A percentile compares a stretch with the other conserved stretches of the same genome.
These are phyloP conservation scores for Oasisia sp. DNA, from an alignment of 2,888 invertebrate species.

Conservation along the genomic window DNA sequence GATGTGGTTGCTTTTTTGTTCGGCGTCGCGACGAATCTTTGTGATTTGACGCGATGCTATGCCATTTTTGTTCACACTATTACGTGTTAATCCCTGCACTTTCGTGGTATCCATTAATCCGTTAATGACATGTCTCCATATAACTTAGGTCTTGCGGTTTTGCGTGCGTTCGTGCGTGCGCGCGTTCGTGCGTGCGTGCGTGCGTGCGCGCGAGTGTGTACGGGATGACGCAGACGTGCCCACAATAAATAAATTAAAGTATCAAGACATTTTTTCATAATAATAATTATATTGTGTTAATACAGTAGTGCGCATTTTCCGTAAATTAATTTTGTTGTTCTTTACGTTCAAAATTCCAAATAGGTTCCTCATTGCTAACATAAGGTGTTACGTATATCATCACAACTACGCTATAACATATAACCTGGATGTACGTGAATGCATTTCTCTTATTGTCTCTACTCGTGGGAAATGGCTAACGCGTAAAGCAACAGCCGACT, in stretches of 20 bases:
- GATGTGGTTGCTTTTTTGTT: too few relatives aligned
- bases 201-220: conserved; percentile 31
- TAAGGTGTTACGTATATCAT: not conserved
- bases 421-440: not conserved
- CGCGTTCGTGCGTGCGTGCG: conserved; percentile 33
- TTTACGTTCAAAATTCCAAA: not conserved
- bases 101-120: too few relatives aligned
- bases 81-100: too few relatives aligned
- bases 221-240: conserved; percentile 19
- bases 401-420: not conserved
- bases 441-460: not conserved
- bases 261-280: too few relatives aligned
- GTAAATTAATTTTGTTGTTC: too few relatives aligned
- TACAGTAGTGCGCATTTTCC: too few relatives aligned
- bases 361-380: not conserved
- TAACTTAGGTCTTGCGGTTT: conserved; percentile 22
- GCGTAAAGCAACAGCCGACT: not conserved
- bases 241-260: too few relatives aligned
- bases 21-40: too few relatives aligned
- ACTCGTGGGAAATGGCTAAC: not conserved
- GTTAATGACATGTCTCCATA: too few relatives aligned
- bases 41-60: too few relatives aligned
- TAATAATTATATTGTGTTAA: too few relatives aligned
- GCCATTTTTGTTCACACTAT: too few relatives aligned
- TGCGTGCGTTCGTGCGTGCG: conserved; percentile 31